A percentile compares a stretch with the other conserved stretches of the same genome.
These are phyloP conservation scores for Entomobrya multifasciata DNA, from an alignment of 2,888 invertebrate species.

Conservation along the genomic window DNA sequence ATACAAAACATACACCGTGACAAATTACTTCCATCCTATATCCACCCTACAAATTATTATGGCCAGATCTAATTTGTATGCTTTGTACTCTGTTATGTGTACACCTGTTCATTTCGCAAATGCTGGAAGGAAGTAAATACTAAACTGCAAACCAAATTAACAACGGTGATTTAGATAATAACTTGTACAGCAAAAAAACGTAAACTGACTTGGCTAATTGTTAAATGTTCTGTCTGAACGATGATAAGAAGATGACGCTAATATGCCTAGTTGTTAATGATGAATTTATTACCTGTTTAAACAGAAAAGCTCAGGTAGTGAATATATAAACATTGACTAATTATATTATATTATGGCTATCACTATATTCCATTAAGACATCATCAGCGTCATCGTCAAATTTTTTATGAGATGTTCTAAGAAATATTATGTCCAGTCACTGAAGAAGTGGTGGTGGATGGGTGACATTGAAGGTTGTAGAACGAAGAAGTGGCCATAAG, in stretches of 20 bases:
- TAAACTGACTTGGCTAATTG: not conserved
- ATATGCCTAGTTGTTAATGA: not conserved
- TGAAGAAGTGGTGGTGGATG: not conserved
- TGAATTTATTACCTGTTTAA: not conserved
- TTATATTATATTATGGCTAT: not conserved
- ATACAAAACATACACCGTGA: constrained; percentile 30
- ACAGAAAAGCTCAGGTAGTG: constrained; percentile 10
- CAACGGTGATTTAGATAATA: not conserved
- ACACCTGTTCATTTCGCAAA: not conserved
- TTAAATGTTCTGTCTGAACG: not conserved
- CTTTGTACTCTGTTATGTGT: not conserved
- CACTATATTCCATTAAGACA: not conserved
- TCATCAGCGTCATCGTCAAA: not conserved
- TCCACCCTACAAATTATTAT: no score
- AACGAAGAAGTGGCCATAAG: constrained; percentile 15
- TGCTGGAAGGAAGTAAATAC: constrained; percentile 59
- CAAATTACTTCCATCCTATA: constrained; percentile 59
- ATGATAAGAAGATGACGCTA: no score
- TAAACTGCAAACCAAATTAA: not conserved
- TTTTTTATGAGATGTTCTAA: constrained; percentile 1
- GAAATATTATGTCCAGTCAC: constrained; percentile 26
- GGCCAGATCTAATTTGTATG: no score
- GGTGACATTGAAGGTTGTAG: constrained; percentile 54
- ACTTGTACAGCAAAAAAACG: not conserved
- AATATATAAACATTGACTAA: not conserved